Evolutionary conservation across 2,888 invertebrate species (phyloP).

Genomic region (Ophioninae sp.): DNA sequence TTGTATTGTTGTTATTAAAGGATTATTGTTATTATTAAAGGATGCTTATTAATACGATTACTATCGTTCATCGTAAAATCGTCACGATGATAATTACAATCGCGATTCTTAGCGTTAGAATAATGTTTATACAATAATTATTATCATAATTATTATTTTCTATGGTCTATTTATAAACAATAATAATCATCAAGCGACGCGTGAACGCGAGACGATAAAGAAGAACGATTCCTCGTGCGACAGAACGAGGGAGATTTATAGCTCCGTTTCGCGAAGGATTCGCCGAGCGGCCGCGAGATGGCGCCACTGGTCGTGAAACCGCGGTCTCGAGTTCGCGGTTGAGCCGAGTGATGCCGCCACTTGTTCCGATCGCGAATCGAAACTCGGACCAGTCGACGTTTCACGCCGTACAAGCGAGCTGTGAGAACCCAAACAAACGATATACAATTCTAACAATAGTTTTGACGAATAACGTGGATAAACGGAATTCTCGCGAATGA

Average conservation of each 20-base stretch:
- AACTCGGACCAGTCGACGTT: background rate
- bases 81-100: conserved; percentile 2
- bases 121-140: background rate
- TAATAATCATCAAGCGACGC: background rate
- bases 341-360: conserved; percentile 55
- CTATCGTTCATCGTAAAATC: background rate
- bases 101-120: background rate
- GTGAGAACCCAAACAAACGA: background rate
- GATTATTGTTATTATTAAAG: background rate
- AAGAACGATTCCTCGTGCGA: conserved; percentile 20
- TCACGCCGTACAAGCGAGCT: background rate
- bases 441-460: background rate
- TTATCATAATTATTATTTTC: background rate
- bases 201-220: conserved; percentile 54
- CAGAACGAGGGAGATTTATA: conserved; percentile 12
- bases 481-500: background rate
- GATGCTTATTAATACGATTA: background rate
- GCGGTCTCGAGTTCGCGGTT: background rate
- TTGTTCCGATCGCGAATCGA: background rate
- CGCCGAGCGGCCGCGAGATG: background rate
- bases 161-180: background rate
- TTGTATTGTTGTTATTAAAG: background rate
- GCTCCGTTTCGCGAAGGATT: background rate
- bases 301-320: conserved; percentile 7
- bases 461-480: background rate